These are phyloP conservation scores for Branchinecta lindahli DNA, from an alignment of 1,140 invertebrate species.

Conservation along the genomic window DNA sequence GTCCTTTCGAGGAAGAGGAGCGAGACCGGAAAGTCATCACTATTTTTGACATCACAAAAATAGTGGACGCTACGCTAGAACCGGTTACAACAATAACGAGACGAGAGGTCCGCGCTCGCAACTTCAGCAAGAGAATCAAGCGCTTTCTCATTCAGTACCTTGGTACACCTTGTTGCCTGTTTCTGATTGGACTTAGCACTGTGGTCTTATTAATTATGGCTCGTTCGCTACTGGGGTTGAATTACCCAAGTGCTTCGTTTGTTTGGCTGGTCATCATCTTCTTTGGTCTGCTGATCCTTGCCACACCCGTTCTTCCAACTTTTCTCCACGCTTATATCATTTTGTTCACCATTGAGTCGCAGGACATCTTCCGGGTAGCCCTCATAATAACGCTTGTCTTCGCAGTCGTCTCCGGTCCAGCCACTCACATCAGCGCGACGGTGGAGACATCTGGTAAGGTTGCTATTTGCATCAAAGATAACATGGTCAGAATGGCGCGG, in stretches of 20 bases:
- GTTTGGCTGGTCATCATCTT: neutral
- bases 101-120: neutral
- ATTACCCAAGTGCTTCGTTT: neutral
- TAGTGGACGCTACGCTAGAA: neutral
- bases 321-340: neutral
- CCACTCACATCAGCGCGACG: neutral
- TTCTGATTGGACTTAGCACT: neutral
- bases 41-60: neutral
- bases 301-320: neutral
- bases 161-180: neutral
- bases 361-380: neutral
- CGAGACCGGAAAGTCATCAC: neutral
- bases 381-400: neutral
- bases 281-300: neutral
- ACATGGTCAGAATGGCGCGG: neutral
- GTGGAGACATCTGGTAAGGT: neutral
- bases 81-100: neutral
- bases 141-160: neutral
- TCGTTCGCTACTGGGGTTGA: neutral
- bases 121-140: neutral
- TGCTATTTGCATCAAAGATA: neutral
- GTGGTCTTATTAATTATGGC: neutral
- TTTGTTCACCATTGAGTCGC: neutral
- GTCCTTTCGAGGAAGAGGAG: neutral
- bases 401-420: neutral